Evolutionary conservation across 2,797 vertebrate species (phyloP), one percentile per base, ranked within the genome.

Genomic region (Alca torda): DNA sequence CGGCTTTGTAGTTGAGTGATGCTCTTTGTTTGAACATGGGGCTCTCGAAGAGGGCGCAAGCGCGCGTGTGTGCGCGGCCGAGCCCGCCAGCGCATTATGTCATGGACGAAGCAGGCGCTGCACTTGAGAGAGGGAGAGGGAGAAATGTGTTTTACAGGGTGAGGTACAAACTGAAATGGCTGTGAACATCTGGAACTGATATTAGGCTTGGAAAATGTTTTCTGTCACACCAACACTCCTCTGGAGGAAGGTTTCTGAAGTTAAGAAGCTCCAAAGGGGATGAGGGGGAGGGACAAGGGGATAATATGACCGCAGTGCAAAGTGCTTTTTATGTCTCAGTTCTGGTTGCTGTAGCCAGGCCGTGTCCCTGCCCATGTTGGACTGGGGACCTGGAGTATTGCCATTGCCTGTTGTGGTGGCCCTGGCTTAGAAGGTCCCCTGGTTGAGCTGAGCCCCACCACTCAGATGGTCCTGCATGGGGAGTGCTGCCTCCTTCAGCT

Each of bases 131-230:
- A 90, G 88, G 72, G 93, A 82, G 91, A 95, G 94, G 73, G 87
- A 91, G 90, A 78, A 97, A 97, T 97, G 96, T 97, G 96, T 98
- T 98, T 98, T 98, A 98, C 95, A 97, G 97, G 97, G 97, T 95
- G 96, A 98, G 92, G 96, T 98, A 98, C 96, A 98, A 98, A 97
- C 97, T 72, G 37, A 91, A 97, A 97, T 97, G 97, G 84, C 96
- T 97, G 84, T 91, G 95, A 94, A 98, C 98, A 98, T 98, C 98
- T 98, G 98, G 98, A 98, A 98, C 93, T 98, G 97, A 98, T 98
- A 97, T 97, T 96, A 97, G 70, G 75, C 95, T 97, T 97, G 97
- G 97, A 97, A 98, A 97, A 97, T 95, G 88, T 98, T 97, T 97
- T 97, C 95, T 98, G 90, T 98, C 96, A 96, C 96, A 97, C 95